Evolutionary conservation across 2,113 vertebrate genomes (phyloP).

Genomic region (Phyllopteryx taeniolatus): DNA sequence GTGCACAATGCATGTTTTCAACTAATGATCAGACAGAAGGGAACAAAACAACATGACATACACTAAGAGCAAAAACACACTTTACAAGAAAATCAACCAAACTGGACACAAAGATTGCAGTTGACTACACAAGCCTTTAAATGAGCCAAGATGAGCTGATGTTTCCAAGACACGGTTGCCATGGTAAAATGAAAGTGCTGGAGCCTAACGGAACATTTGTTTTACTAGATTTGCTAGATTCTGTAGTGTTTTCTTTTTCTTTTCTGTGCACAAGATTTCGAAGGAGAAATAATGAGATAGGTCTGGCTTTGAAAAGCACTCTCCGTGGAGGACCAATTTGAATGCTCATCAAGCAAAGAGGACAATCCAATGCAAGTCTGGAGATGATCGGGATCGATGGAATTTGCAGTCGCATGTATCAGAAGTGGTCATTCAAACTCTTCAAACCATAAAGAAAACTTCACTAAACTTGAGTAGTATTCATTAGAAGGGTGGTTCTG

Average conservation of each 20-base stretch:
- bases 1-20: too few relatives aligned
- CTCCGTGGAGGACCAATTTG: neutral
- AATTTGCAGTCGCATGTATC: neutral
- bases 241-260: neutral
- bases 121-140: neutral
- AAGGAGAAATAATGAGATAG: neutral
- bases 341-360: neutral
- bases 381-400: neutral
- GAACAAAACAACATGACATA: neutral
- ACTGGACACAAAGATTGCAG: neutral
- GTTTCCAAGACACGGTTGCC: slow-evolving; percentile 25
- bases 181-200: slow-evolving; percentile 20
- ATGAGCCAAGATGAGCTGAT: neutral
- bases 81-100: neutral
- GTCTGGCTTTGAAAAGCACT: slow-evolving; percentile 2
- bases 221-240: neutral
- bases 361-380: neutral
- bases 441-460: neutral
- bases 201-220: neutral
- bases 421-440: neutral
- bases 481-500: neutral
- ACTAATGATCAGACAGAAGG: neutral
- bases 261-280: neutral
- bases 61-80: slow-evolving; percentile 1
- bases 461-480: neutral